These are phyloP conservation scores for Vireo griseus DNA, from an alignment of 2,797 vertebrate species.

Conservation along the genomic window DNA sequence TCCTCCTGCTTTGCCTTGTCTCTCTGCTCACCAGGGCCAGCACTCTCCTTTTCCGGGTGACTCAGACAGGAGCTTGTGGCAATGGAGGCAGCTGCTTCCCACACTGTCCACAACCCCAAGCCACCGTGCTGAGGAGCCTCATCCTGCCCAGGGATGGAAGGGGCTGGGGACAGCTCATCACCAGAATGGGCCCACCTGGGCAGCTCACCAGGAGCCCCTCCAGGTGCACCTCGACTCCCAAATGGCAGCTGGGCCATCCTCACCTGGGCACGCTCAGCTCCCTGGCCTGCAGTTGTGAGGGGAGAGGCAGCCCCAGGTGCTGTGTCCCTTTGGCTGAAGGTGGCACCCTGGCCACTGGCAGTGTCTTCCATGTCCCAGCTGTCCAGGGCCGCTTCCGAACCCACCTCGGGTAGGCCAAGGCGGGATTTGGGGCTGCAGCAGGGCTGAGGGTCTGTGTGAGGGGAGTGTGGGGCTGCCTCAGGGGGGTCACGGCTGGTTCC, in stretches of 20 bases:
- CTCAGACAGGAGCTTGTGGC: fast-evolving
- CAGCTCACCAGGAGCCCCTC: neutral
- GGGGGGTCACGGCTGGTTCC: fast-evolving
- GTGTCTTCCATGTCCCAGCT: fast-evolving
- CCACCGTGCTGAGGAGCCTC: fast-evolving
- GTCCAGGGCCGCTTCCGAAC: fast-evolving
- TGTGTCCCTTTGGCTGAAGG: fast-evolving
- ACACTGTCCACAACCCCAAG: fast-evolving
- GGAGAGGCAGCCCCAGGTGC: fast-evolving
- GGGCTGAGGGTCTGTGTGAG: neutral
- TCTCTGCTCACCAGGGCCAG: fast-evolving
- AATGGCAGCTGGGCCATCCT: neutral
- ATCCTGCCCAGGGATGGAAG: fast-evolving
- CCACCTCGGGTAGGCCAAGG: fast-evolving
- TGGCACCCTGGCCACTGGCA: fast-evolving
- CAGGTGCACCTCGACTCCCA: neutral
- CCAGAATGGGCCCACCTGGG: neutral
- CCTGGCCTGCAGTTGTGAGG: fast-evolving
- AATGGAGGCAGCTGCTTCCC: fast-evolving
- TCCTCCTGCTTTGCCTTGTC: neutral
- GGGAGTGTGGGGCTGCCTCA: fast-evolving
- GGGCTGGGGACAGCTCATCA: neutral
- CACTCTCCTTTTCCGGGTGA: fast-evolving
- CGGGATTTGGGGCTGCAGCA: fast-evolving
- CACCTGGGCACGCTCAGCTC: fast-evolving